Conservation (phyloP, 1,140 invertebrate genomes). For the Acyrthosiphon pisum region DNA sequence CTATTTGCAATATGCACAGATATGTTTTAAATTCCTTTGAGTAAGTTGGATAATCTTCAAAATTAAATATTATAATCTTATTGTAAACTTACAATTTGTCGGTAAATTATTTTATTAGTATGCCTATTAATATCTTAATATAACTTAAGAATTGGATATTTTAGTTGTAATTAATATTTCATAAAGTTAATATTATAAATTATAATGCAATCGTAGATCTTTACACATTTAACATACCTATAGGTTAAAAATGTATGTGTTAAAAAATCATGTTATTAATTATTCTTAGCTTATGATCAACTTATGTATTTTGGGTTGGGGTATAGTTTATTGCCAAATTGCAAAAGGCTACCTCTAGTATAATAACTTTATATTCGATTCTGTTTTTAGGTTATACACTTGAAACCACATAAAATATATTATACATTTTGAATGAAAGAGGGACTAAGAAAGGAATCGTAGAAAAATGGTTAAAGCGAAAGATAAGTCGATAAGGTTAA, state of each 20-base stretch:
- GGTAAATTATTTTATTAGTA: background rate
- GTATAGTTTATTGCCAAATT: background rate
- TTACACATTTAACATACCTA: background rate
- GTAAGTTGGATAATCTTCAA: background rate
- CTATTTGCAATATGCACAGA: background rate
- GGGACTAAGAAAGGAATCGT: background rate
- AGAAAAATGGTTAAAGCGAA: background rate
- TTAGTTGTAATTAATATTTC: background rate
- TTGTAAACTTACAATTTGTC: background rate
- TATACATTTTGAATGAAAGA: background rate
- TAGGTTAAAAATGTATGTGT: background rate
- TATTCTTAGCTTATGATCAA: background rate
- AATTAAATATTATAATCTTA: background rate
- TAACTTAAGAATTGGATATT: background rate
- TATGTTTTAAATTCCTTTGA: background rate
- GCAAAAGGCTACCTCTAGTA: background rate
- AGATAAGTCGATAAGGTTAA: slow-evolving; percentile 30
- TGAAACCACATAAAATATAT: background rate
- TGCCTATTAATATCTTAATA: background rate
- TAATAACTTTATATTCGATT: background rate
- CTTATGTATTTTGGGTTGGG: background rate
- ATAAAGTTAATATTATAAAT: background rate
- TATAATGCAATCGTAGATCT: background rate
- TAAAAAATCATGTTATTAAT: background rate
- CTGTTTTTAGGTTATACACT: background rate